Percentiles rank a stretch among this genome's conserved stretches.
Evolutionary conservation across 1,140 invertebrate species (phyloP).

Genomic region (Trachymyrmex septentrionalis): DNA sequence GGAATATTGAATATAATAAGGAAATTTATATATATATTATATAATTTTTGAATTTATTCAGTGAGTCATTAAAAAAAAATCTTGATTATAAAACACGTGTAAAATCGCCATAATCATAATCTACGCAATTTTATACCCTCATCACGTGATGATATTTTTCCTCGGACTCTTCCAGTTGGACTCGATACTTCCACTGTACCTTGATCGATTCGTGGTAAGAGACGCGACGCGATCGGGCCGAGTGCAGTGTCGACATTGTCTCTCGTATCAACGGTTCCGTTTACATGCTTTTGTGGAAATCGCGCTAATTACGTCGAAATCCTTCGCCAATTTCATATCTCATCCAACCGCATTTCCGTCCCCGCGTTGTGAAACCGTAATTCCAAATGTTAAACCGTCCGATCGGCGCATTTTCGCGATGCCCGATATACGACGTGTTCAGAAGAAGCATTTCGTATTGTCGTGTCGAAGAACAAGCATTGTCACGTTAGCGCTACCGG

Average conservation of each 20-base stretch:
- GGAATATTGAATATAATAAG: not conserved
- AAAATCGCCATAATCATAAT: not conserved
- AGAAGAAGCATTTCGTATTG: constrained; percentile 3
- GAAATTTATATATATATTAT: not conserved
- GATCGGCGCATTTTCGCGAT: not conserved
- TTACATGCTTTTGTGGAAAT: not conserved
- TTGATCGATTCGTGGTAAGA: not conserved
- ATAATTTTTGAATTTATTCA: not conserved
- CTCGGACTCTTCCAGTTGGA: not conserved
- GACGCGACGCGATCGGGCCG: not conserved
- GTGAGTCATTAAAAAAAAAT: not conserved
- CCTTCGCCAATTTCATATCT: not conserved
- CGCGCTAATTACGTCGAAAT: not conserved
- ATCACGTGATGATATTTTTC: not conserved
- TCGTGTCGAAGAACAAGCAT: not conserved
- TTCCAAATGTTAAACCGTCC: not conserved
- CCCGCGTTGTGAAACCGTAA: not conserved
- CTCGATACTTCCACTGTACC: constrained; percentile 11
- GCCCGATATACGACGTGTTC: not conserved
- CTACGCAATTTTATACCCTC: not conserved
- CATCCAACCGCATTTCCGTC: not conserved
- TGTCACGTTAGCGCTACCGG: constrained; percentile 26
- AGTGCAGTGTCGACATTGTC: constrained; percentile 13
- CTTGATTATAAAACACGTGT: not conserved
- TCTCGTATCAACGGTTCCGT: not conserved